Evolutionary conservation across 2,888 invertebrate species (phyloP), one percentile per base, ranked within the genome.

Genomic region (Belgica antarctica): DNA sequence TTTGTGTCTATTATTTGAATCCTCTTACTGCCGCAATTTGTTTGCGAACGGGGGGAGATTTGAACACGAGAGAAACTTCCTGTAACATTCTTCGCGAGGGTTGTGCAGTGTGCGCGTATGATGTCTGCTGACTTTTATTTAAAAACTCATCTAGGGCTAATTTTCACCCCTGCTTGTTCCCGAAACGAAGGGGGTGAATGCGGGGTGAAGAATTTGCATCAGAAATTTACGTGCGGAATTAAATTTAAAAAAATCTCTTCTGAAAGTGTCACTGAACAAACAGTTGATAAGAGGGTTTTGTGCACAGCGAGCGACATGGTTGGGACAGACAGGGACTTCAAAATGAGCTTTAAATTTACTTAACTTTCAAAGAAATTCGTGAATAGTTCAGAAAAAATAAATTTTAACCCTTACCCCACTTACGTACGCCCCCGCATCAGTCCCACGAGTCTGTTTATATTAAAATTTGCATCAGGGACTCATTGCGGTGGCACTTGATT

Each of bases 241-340:
- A 46, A 46, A n/a, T n/a, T n/a, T n/a, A n/a, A n/a, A n/a, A n/a
- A 46, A 46, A 4, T 62, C 34, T 57, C 57, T 71, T 52, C 19
- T 57, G 47, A 70, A 71, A 71, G 63, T 69, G 70, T 47, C 68
- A 52, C 71, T 71, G 63, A 71, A 22, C 36, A 72, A 72, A 72
- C 72, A 72, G 24, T n/a, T 59, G 72, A 72, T 72, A 72, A 71
- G 70, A 36, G 47, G 52, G 52, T 22, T 1, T n/a, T n/a, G 2
- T 34, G 57, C 52, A 47, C 15, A 68, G 24, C 7, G 34, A 10
- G n/a, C 47, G 46, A 62, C 12, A 57, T 62, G 62, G n/a, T n/a
- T n/a, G n/a, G n/a, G n/a, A n/a, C n/a, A n/a, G n/a, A n/a, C n/a
- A n/a, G n/a, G n/a, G n/a, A n/a, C n/a, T n/a, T n/a, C n/a, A n/a